Percentiles rank a stretch among this genome's conserved stretches.
phyloP scores from a whole-genome alignment of 2,888 invertebrate species.

The Zaprionus bogoriensis region DNA sequence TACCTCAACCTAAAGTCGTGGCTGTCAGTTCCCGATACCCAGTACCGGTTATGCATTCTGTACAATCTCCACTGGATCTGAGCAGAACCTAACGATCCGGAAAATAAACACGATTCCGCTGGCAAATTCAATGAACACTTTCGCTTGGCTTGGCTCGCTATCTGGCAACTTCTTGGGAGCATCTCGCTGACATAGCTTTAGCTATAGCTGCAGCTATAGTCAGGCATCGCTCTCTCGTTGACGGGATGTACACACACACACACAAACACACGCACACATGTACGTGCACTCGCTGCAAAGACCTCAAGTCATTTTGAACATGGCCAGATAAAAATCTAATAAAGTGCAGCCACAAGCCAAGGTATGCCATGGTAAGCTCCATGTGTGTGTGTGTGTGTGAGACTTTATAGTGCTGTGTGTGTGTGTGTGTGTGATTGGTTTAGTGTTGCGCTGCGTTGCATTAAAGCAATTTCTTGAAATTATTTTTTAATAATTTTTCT shows the following conservation, averaged over 20 bases:
- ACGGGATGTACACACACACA: neutral
- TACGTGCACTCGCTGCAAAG: conserved; percentile 30
- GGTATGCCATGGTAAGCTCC: neutral
- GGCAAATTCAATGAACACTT: neutral
- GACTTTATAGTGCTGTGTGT: conserved; percentile 1
- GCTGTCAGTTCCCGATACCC: no score
- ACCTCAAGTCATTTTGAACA: conserved; percentile 69
- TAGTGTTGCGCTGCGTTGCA: conserved; percentile 35
- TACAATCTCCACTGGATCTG: no score
- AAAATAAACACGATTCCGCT: conserved; percentile 1
- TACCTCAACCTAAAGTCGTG: no score
- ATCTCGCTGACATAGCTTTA: no score
- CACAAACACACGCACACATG: neutral
- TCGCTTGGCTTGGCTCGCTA: neutral
- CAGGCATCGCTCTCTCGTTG: neutral
- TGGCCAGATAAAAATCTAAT: conserved; percentile 72
- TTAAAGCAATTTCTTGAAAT: conserved; percentile 69
- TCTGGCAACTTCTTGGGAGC: neutral
- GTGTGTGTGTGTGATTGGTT: conserved; percentile 1
- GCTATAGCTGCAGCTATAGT: neutral
- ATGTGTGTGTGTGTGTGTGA: conserved; percentile 1
- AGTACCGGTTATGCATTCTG: no score
- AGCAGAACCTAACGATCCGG: neutral
- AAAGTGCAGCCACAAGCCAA: conserved; percentile 50
- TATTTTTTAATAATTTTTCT: conserved; percentile 56